Evolutionary conservation across 2,888 invertebrate species (phyloP).

Genomic region (Clistopyga incitator): DNA sequence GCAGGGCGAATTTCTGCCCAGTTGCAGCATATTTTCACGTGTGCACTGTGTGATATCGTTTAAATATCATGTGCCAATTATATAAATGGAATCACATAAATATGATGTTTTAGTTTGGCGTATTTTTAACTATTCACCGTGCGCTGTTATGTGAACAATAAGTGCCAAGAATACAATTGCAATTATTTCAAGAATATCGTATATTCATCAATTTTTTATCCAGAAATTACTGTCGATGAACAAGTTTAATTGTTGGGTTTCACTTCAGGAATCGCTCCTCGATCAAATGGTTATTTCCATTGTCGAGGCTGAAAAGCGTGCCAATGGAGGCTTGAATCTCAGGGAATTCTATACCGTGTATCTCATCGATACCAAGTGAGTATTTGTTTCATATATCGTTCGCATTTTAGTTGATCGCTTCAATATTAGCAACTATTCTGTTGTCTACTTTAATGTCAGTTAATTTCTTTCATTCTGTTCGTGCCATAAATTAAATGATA

Average conservation of each 20-base stretch:
- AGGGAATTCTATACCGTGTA: conserved; percentile 92
- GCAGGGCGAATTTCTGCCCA: not conserved
- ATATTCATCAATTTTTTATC: not conserved
- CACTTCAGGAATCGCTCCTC: conserved; percentile 88
- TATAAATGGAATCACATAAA: too few species aligned
- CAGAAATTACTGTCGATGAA: not conserved
- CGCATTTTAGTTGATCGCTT: not conserved
- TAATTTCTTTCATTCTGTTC: conserved; percentile 5
- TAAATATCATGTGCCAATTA: too few species aligned
- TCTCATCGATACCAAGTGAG: conserved; percentile 92
- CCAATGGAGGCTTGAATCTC: conserved; percentile 90
- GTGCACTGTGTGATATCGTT: not conserved
- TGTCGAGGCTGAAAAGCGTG: conserved; percentile 91
- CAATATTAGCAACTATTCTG: not conserved
- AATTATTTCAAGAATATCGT: not conserved
- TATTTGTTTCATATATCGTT: conserved; percentile 60
- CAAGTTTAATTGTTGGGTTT: conserved; percentile 42
- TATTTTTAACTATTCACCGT: too few species aligned
- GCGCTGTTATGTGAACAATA: too few species aligned
- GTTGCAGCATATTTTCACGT: not conserved
- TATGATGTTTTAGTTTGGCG: too few species aligned
- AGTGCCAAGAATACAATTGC: too few species aligned
- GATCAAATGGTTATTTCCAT: conserved; percentile 91
- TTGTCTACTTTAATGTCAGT: not conserved
- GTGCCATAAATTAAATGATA: not conserved